Evolutionary conservation across 2,113 vertebrate species (phyloP), one percentile per base, ranked within the genome.

Genomic region (Orthonyx spaldingii): DNA sequence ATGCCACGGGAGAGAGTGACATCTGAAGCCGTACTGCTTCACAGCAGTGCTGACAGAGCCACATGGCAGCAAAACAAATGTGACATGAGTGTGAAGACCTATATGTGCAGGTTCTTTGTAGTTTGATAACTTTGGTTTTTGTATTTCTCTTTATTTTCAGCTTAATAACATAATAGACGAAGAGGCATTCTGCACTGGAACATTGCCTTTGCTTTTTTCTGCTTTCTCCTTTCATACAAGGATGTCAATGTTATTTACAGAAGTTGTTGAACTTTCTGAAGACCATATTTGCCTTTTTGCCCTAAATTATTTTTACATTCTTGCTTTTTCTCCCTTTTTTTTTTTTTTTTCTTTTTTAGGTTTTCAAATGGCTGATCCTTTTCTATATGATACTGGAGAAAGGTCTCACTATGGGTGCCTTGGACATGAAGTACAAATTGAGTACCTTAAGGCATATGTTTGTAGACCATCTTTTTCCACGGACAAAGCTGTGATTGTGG

Each of bases 331-430:
- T 49, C 27, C 22, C 1, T 16, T 24, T 68, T 32, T 47, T 7
- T 24, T n/a, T 61, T 5, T 13, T 37, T 55, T 17, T 16, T 35
- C 44, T 18, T 47, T 49, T 56, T 64, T 12, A 93, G 68, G 11
- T 83, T 93, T 96, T 26, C 78, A 97, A 92, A 99, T 99, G 99
- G 98, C 99, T 53, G 99, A 99, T 61, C 98, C 99, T 10, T 99
- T 99, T 33, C 98, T 98, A 0, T 99, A 99, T 87, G 92, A 99
- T 44, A 97, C 99, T 30, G 99, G 99, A 41, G 98, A 98, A 78
- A 97, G 94, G 79, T 94, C 98, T 68, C 97, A 97, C 9, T 99
- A 99, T 60, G 98, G 97, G 16, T 98, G 98, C 6, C 93, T 98
- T 77, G 99, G 99, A 32, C 90, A 96, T 2, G 99, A 99, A 96